Evolutionary conservation across 2,888 invertebrate genomes (phyloP).

Genomic region (Megaustenia siamemsis): DNA sequence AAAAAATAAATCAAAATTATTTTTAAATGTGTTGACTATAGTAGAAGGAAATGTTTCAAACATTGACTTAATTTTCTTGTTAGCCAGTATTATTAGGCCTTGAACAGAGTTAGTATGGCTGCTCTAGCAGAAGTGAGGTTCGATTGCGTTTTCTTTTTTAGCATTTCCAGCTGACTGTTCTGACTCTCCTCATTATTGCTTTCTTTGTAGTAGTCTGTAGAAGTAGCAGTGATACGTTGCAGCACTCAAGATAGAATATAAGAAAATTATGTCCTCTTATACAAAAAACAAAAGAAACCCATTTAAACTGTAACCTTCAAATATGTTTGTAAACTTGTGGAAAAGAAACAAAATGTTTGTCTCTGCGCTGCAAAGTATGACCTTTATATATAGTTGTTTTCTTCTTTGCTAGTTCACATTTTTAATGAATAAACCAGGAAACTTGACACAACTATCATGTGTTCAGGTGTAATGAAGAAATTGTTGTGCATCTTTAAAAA

Average conservation of each 20-base stretch:
- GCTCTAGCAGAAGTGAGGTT: conserved; percentile 12
- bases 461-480: too few species aligned
- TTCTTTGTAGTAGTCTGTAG: background rate
- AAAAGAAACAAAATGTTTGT: background rate
- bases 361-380: background rate
- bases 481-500: too few species aligned
- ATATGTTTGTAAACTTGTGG: too few species aligned
- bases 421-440: background rate
- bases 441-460: too few species aligned
- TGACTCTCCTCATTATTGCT: background rate
- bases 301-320: too few species aligned
- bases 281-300: too few species aligned
- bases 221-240: background rate
- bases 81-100: too few species aligned
- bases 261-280: background rate
- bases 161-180: background rate
- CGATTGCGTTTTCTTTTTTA: conserved; percentile 6
- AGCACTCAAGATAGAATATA: background rate
- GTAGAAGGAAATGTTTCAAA: too few species aligned
- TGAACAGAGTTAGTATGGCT: too few species aligned
- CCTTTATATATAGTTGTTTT: background rate
- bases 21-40: too few species aligned
- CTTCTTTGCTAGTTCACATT: conserved; percentile 5
- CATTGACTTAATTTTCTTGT: too few species aligned
- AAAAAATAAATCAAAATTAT: too few species aligned